These are phyloP conservation scores for Melanocharis versteri DNA, from an alignment of 2,113 vertebrate species.

Conservation along the genomic window DNA sequence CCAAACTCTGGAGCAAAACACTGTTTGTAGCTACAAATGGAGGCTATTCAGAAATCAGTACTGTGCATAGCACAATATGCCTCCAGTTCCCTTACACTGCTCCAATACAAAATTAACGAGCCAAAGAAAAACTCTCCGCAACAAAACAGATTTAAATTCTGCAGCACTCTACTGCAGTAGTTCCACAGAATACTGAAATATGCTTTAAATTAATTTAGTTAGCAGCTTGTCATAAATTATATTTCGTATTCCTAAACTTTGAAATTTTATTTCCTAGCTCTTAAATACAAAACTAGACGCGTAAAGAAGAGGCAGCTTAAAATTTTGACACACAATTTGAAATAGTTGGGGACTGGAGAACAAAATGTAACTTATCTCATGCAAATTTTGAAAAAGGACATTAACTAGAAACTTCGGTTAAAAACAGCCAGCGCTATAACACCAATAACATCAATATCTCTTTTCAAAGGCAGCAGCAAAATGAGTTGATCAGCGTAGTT, in stretches of 20 bases:
- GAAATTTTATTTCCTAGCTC: neutral
- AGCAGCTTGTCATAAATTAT: neutral
- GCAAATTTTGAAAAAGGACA: neutral
- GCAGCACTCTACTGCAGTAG: neutral
- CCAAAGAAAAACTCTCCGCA: neutral
- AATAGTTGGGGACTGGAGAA: neutral
- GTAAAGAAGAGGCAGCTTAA: neutral
- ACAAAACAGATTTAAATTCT: neutral
- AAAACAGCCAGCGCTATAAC: neutral
- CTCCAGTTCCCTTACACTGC: neutral
- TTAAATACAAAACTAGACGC: neutral
- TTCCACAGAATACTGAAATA: neutral
- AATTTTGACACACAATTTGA: neutral
- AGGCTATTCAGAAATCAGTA: neutral
- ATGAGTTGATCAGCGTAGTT: neutral
- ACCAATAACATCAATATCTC: neutral
- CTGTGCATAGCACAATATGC: neutral
- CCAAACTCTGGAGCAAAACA: neutral
- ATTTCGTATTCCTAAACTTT: neutral
- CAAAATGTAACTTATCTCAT: neutral
- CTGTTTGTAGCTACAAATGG: neutral
- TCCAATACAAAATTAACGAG: neutral
- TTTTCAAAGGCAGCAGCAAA: neutral
- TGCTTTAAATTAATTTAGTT: rapidly evolving
- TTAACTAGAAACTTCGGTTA: neutral